Evolutionary conservation across 2,797 vertebrate genomes (phyloP).

Genomic region (Myotis myotis): DNA sequence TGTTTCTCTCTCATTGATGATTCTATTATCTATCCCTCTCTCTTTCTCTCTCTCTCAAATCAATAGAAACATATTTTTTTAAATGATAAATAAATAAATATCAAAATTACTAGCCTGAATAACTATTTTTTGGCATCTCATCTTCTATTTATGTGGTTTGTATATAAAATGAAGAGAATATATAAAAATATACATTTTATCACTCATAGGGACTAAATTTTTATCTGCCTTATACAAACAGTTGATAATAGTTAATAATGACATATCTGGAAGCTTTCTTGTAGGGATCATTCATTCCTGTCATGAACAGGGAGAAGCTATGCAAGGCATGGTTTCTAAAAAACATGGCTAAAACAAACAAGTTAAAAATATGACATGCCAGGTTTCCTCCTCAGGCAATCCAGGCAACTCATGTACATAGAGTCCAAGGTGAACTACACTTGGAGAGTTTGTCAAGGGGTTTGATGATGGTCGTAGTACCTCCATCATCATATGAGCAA

Average conservation of each 20-base stretch:
- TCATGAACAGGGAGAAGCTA: neutral
- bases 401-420: neutral
- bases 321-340: neutral
- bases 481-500: neutral
- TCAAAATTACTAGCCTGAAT: constrained; percentile 28
- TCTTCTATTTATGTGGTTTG: neutral
- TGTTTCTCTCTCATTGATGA: too few species aligned
- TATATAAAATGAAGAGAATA: constrained; percentile 7
- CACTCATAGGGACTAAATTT: neutral
- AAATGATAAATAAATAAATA: constrained; percentile 19
- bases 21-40: too few species aligned
- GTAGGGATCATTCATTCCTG: neutral
- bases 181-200: neutral
- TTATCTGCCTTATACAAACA: neutral
- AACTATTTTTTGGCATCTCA: constrained; percentile 6
- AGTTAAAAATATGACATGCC: neutral
- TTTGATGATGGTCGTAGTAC: neutral
- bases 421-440: neutral
- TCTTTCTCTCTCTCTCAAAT: too few species aligned
- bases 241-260: neutral
- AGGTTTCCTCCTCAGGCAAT: neutral
- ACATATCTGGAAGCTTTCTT: neutral
- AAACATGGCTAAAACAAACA: neutral
- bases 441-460: neutral
- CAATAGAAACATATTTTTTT: too few species aligned